A percentile compares a stretch with the other conserved stretches of the same genome.
These are phyloP conservation scores for Cephonodes hylas DNA, from an alignment of 2,888 invertebrate species.

Conservation along the genomic window DNA sequence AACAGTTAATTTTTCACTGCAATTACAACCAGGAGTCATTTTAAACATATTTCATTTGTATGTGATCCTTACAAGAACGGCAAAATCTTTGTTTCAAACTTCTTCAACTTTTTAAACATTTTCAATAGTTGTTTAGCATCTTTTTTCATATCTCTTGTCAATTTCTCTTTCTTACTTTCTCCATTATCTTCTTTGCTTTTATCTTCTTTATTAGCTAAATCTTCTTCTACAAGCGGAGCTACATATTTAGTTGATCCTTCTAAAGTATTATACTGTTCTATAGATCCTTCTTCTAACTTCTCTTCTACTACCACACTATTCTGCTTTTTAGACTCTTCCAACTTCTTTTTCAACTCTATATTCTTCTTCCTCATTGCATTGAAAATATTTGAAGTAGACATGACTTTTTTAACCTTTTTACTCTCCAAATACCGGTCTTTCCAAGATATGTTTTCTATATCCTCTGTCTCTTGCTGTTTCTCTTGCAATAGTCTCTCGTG, in stretches of 20 bases:
- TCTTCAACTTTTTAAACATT: slow-evolving; percentile 66
- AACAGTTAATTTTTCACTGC: too few relatives aligned
- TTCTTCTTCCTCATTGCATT: slow-evolving; percentile 83
- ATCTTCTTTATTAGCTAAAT: slow-evolving; percentile 26
- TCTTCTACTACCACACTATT: slow-evolving; percentile 29
- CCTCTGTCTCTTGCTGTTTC: slow-evolving; percentile 21
- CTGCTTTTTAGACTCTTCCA: slow-evolving; percentile 47
- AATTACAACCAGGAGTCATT: too few relatives aligned
- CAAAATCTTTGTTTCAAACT: too few relatives aligned
- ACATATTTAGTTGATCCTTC: slow-evolving; percentile 63
- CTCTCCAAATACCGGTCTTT: slow-evolving; percentile 82
- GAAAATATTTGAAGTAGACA: slow-evolving; percentile 77
- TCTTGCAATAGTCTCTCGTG: slow-evolving; percentile 30
- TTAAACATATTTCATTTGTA: too few relatives aligned
- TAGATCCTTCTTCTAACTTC: slow-evolving; percentile 63
- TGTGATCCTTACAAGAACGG: too few relatives aligned
- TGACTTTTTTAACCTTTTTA: slow-evolving; percentile 80
- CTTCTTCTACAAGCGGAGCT: slow-evolving; percentile 53
- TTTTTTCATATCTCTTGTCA: slow-evolving; percentile 58
- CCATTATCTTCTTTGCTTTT: slow-evolving; percentile 19
- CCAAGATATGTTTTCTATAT: slow-evolving; percentile 70
- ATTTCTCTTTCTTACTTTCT: slow-evolving; percentile 16
- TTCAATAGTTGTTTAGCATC: slow-evolving; percentile 71
- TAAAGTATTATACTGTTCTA: slow-evolving; percentile 79
- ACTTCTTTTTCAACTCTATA: slow-evolving; percentile 65